Evolutionary conservation across 2,888 invertebrate genomes (phyloP).

Genomic region (Brachylomia viminalis): DNA sequence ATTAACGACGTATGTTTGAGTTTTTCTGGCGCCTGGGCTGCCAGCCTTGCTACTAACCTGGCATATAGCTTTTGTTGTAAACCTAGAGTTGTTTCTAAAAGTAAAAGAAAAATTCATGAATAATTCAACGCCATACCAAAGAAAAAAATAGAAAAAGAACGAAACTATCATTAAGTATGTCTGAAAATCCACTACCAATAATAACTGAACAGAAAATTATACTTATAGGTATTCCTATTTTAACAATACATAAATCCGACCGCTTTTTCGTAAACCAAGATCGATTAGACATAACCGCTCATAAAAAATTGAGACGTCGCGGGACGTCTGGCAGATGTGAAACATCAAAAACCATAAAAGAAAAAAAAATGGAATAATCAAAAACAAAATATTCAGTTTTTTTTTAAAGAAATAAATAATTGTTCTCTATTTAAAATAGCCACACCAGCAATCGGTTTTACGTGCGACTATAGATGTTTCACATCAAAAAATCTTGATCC

Average conservation of each 20-base stretch:
- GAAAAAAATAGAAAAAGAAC: neutral
- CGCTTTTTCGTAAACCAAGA: neutral
- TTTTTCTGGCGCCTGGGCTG: neutral
- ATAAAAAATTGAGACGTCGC: too few species aligned
- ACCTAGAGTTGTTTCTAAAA: neutral
- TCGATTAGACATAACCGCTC: constrained; percentile 16
- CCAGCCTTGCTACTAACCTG: neutral
- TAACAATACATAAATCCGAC: neutral
- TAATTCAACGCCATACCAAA: neutral
- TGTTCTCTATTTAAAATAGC: too few species aligned
- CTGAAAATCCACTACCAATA: neutral
- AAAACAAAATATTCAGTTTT: too few species aligned
- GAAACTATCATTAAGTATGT: neutral
- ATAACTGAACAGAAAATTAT: neutral
- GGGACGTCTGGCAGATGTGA: too few species aligned
- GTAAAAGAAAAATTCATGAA: neutral
- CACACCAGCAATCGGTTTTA: too few species aligned
- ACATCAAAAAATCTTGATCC: constrained; percentile 10
- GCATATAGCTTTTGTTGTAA: neutral
- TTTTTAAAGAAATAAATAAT: too few species aligned
- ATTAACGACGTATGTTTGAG: neutral
- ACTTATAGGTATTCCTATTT: neutral
- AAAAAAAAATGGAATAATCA: too few species aligned
- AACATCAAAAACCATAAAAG: too few species aligned
- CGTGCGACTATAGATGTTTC: too few species aligned